phyloP scores from a whole-genome alignment of 2,113 vertebrate genomes.

The Cebus imitator region DNA sequence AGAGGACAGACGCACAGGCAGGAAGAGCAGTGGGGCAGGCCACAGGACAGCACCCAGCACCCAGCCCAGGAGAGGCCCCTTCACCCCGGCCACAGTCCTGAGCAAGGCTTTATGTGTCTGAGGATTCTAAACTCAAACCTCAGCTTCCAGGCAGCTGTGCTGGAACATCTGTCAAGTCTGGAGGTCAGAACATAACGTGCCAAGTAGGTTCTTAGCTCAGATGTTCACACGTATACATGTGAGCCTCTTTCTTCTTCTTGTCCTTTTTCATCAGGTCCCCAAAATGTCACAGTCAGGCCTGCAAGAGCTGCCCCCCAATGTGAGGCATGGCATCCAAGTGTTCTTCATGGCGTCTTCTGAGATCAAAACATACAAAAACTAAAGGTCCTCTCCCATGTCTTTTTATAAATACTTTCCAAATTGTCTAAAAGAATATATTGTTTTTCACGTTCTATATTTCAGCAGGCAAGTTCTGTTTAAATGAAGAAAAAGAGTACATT shows the following conservation, averaged over 20 bases:
- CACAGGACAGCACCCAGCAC: not conserved
- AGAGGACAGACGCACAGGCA: not conserved
- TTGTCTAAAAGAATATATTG: not conserved
- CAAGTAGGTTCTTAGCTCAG: not conserved
- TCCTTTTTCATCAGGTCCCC: not conserved
- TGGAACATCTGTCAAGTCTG: accelerated
- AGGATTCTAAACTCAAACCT: not conserved
- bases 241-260: no score
- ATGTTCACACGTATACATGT: accelerated
- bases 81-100: accelerated
- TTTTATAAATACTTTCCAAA: not conserved
- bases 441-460: not conserved
- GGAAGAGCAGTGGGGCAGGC: accelerated
- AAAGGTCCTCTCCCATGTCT: not conserved
- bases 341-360: not conserved
- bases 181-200: accelerated
- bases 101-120: accelerated
- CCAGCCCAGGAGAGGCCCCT: not conserved
- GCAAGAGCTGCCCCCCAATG: accelerated
- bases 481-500: not conserved
- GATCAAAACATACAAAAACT: not conserved
- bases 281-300: not conserved
- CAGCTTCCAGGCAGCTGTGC: accelerated
- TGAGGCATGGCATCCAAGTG: accelerated
- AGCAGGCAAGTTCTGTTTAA: not conserved